Evolutionary conservation across 1,140 invertebrate genomes (phyloP).

Genomic region (Drosophila miranda): DNA sequence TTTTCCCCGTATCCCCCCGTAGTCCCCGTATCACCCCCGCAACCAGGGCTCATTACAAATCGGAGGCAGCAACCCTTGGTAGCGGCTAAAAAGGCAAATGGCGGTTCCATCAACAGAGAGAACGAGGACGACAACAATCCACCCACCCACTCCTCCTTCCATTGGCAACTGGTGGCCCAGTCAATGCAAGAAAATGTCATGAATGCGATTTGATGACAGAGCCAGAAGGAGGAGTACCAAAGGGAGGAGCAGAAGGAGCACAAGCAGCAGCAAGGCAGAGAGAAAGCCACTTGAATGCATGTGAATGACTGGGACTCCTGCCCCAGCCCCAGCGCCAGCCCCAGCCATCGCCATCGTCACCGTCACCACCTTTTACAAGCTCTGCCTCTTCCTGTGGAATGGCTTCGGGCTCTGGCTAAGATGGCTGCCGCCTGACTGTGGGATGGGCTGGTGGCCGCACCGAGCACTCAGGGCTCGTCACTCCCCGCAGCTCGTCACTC

Average conservation of each 20-base stretch:
- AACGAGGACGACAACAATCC: conserved; percentile 46
- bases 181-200: conserved; percentile 79
- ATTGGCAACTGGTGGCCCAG: conserved; percentile 52
- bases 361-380: not conserved
- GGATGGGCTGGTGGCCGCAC: not conserved
- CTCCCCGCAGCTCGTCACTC: conserved; percentile 49
- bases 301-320: conserved; percentile 62
- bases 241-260: not conserved
- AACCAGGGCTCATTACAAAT: conserved; percentile 36
- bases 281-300: conserved; percentile 64
- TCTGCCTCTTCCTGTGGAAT: conserved; percentile 8
- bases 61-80: conserved; percentile 45
- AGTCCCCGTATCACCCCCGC: not conserved
- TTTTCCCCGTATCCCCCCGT: not conserved
- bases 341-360: too few species aligned
- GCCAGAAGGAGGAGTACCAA: not conserved
- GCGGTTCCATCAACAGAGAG: conserved; percentile 12
- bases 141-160: conserved; percentile 3
- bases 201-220: conserved; percentile 70
- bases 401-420: conserved; percentile 62
- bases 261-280: not conserved
- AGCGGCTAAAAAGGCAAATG: conserved; percentile 65
- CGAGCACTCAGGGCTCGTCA: conserved; percentile 35
- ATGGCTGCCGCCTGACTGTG: conserved; percentile 49
- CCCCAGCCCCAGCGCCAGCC: too few species aligned